A percentile compares a stretch with the other conserved stretches of the same genome.
Conservation (phyloP, 1,140 invertebrate genomes). For the Bombus impatiens region DNA sequence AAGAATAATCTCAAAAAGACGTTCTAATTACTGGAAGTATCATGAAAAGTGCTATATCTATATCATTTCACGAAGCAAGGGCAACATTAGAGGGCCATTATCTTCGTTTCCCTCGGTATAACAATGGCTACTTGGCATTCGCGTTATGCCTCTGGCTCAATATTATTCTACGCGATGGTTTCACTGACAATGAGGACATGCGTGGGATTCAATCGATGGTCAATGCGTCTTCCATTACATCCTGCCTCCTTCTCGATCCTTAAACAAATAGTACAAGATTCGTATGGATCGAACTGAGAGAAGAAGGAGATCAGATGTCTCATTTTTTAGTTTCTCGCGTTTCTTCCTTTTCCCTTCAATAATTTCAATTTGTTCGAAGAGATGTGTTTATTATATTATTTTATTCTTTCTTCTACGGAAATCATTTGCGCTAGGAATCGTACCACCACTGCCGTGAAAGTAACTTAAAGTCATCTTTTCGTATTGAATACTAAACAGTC, state of each 20-base stretch:
- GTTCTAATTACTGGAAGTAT: too few relatives aligned
- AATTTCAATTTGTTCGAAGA: too few relatives aligned
- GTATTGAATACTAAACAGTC: too few relatives aligned
- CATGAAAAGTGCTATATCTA: too few relatives aligned
- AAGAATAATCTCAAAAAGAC: too few relatives aligned
- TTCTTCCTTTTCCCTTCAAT: too few relatives aligned
- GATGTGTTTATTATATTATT: too few relatives aligned
- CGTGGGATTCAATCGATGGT: slow-evolving; percentile 60
- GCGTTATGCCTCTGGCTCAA: slow-evolving; percentile 52
- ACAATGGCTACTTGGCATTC: slow-evolving; percentile 65
- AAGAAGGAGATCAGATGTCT: background rate
- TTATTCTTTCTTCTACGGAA: too few relatives aligned
- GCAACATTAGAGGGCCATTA: slow-evolving; percentile 61
- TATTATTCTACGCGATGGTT: slow-evolving; percentile 61
- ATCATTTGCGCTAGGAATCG: too few relatives aligned
- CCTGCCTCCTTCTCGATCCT: slow-evolving; percentile 14
- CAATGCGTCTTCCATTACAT: slow-evolving; percentile 54
- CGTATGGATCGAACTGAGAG: background rate
- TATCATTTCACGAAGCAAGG: slow-evolving; percentile 45
- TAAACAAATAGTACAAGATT: background rate
- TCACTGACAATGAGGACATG: slow-evolving; percentile 30
- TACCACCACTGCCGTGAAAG: too few relatives aligned
- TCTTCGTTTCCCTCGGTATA: slow-evolving; percentile 51
- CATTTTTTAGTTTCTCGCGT: too few relatives aligned
- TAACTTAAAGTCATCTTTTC: too few relatives aligned